These are phyloP conservation scores for Seladonia tumulorum DNA, from an alignment of 2,888 invertebrate genomes.

Conservation along the genomic window DNA sequence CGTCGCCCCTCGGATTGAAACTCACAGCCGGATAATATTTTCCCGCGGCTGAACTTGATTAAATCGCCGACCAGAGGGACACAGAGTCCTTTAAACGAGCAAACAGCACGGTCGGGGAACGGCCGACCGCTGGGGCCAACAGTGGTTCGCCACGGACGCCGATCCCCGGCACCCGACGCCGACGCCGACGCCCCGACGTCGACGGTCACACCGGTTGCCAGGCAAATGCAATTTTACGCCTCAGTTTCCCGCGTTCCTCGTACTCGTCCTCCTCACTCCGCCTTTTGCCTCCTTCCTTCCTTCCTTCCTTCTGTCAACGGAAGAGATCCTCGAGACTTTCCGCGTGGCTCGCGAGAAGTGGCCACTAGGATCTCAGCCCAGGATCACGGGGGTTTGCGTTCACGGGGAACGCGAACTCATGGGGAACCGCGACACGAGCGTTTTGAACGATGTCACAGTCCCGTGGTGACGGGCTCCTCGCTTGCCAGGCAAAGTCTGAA, in stretches of 20 bases:
- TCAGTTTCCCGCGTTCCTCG: conserved; percentile 62
- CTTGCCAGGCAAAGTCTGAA: background rate
- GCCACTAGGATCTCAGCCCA: conserved; percentile 26
- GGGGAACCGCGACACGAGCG: conserved; percentile 14
- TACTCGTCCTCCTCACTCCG: conserved; percentile 20
- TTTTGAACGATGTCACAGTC: conserved; percentile 25
- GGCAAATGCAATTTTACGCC: conserved; percentile 74
- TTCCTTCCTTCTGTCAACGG: conserved; percentile 24
- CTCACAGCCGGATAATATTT: conserved; percentile 68
- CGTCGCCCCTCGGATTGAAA: conserved; percentile 70
- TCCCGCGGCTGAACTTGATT: conserved; percentile 68
- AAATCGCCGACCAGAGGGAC: conserved; percentile 58
- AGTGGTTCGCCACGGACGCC: conserved; percentile 35
- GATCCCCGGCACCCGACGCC: background rate
- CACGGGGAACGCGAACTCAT: conserved; percentile 17
- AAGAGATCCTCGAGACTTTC: conserved; percentile 59
- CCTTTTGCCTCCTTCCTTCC: conserved; percentile 1
- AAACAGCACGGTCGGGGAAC: conserved; percentile 11
- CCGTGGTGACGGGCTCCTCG: conserved; percentile 2
- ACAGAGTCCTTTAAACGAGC: conserved; percentile 61
- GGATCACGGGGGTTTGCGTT: conserved; percentile 30
- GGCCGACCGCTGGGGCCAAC: background rate
- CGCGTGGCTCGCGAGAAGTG: conserved; percentile 46
- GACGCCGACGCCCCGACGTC: conserved; percentile 3
- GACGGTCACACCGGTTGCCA: conserved; percentile 40